phyloP scores from a whole-genome alignment of 2,888 invertebrate species.

The Carabus problematicus region DNA sequence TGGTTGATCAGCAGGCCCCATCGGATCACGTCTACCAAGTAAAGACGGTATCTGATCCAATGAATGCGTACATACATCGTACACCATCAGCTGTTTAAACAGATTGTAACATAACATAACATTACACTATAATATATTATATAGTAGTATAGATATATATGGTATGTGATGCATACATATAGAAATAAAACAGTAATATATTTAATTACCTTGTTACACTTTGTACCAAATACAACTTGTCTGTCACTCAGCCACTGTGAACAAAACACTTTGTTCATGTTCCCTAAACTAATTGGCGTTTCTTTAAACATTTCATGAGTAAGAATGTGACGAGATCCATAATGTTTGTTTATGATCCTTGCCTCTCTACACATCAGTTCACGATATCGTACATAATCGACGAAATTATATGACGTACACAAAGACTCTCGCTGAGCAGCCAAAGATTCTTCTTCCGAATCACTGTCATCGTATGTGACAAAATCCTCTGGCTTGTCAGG shows the following conservation, averaged over 20 bases:
- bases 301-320: slow-evolving; percentile 90
- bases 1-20: slow-evolving; percentile 69
- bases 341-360: slow-evolving; percentile 76
- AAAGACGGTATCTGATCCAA: slow-evolving; percentile 90
- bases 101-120: slow-evolving; percentile 11
- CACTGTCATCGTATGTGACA: slow-evolving; percentile 87
- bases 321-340: slow-evolving; percentile 86
- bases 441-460: slow-evolving; percentile 83
- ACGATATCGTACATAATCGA: slow-evolving; percentile 81
- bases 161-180: background rate
- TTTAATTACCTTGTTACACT: slow-evolving; percentile 86
- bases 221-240: slow-evolving; percentile 95
- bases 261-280: slow-evolving; percentile 93
- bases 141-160: background rate
- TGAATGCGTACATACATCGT: slow-evolving; percentile 86
- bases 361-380: slow-evolving; percentile 77
- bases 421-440: slow-evolving; percentile 75
- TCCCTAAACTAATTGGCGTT: slow-evolving; percentile 80
- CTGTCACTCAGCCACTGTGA: slow-evolving; percentile 95
- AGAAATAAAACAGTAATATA: background rate
- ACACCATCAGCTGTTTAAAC: slow-evolving; percentile 92
- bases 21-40: slow-evolving; percentile 67
- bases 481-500: slow-evolving; percentile 91
- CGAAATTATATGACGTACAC: slow-evolving; percentile 83
- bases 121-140: background rate